Percentiles rank a stretch among this genome's conserved stretches.
Conservation (phyloP, 2,113 vertebrate species). For the Sinocyclocheilus anophthalmus region DNA sequence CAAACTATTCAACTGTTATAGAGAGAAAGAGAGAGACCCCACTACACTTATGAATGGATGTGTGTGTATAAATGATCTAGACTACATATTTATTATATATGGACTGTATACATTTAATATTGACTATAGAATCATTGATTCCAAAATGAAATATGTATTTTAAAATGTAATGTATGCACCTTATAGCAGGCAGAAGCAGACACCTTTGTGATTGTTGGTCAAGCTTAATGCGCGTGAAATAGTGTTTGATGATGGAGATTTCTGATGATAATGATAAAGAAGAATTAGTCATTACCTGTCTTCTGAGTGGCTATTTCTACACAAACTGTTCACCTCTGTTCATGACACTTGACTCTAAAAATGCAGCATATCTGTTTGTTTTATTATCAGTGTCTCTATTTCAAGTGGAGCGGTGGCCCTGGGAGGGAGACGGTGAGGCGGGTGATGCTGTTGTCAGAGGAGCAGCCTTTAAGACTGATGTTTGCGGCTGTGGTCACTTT, state of each 20-base stretch:
- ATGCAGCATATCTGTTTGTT: constrained; percentile 72
- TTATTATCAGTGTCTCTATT: constrained; percentile 58
- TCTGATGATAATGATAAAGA: constrained; percentile 61
- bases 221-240: constrained; percentile 53
- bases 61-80: too few relatives aligned
- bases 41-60: too few relatives aligned
- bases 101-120: not conserved
- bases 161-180: not conserved
- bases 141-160: not conserved
- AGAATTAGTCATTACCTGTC: constrained; percentile 60
- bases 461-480: constrained; percentile 71
- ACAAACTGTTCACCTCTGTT: constrained; percentile 68
- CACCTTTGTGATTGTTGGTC: not conserved
- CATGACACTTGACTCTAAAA: constrained; percentile 75
- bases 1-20: too few relatives aligned
- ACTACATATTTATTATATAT: too few relatives aligned
- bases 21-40: too few relatives aligned
- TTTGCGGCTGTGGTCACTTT: constrained; percentile 70
- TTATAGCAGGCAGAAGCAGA: not conserved
- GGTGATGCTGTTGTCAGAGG: constrained; percentile 63
- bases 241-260: constrained; percentile 53
- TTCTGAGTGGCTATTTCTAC: constrained; percentile 55
- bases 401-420: not conserved
- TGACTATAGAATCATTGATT: not conserved
- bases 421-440: not conserved